Conservation (phyloP, 2,113 vertebrate species). For the Vireo altiloquus region DNA sequence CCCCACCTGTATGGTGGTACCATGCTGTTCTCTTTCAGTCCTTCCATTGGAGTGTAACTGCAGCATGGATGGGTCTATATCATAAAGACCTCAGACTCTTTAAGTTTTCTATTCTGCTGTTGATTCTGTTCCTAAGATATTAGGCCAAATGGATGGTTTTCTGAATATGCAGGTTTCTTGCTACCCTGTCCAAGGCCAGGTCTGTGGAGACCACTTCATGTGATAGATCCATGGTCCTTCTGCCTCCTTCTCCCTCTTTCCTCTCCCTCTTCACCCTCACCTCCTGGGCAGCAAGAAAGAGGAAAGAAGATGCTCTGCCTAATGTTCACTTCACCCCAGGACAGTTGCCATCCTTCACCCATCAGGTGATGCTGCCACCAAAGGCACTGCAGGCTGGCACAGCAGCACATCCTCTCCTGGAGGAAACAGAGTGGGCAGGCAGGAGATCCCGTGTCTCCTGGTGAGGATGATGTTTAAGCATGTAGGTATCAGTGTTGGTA, state of each 20-base stretch:
- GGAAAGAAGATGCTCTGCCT: not conserved
- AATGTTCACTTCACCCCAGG: not conserved
- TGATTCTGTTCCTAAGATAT: not conserved
- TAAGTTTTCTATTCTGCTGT: not conserved
- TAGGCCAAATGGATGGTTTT: not conserved
- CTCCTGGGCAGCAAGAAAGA: not conserved
- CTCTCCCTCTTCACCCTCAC: not conserved
- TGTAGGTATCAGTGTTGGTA: constrained; percentile 22
- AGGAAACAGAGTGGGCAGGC: not conserved
- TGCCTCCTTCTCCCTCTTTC: not conserved
- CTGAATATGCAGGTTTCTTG: not conserved
- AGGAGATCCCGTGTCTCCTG: not conserved
- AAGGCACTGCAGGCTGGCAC: not conserved
- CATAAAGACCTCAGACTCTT: not conserved
- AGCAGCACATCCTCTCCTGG: not conserved
- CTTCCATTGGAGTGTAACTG: not conserved
- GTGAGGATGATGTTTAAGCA: not conserved
- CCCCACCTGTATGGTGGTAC: not conserved
- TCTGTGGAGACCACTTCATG: not conserved
- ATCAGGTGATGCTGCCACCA: not conserved
- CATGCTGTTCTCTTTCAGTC: not conserved
- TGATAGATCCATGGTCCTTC: not conserved
- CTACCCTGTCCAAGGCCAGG: not conserved
- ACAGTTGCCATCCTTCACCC: not conserved
- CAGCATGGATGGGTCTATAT: not conserved